Evolutionary conservation across 1,140 invertebrate species (phyloP).

Genomic region (Meloidogyne hapla): DNA sequence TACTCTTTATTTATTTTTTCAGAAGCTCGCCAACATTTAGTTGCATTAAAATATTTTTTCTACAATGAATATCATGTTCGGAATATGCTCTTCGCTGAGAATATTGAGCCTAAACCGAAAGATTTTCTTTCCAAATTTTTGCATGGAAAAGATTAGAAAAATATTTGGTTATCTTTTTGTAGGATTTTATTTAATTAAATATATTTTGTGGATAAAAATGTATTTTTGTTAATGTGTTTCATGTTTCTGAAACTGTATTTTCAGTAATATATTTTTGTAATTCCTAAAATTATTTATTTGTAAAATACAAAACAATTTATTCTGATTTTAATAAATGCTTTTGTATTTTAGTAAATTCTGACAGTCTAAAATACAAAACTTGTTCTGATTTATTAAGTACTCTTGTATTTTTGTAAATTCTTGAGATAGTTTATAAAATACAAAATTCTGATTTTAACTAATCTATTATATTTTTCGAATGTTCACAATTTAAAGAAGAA

Average conservation of each 20-base stretch:
- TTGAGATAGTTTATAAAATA: no score
- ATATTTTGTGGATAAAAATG: not conserved
- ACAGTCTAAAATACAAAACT: no score
- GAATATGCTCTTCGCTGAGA: constrained; percentile 30
- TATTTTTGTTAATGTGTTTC: not conserved
- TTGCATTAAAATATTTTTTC: constrained; percentile 11
- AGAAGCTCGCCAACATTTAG: not conserved
- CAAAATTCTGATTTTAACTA: no score
- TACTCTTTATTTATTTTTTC: not conserved
- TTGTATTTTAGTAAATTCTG: no score
- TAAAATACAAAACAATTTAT: no score
- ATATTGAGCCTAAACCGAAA: constrained; percentile 27
- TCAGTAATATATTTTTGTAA: no score
- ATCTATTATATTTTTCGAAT: no score
- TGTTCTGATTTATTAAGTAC: no score
- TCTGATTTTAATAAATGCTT: no score
- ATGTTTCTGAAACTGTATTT: not conserved
- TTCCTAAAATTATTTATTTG: no score
- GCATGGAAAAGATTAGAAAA: constrained; percentile 19
- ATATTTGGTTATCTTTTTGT: not conserved
- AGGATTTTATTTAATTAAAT: not conserved
- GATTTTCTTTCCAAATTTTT: constrained; percentile 30
- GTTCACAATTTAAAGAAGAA: no score
- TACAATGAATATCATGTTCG: constrained; percentile 27
- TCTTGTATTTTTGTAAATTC: no score